phyloP scores from a whole-genome alignment of 92 coral and sea anemone genomes.

The Zoanthus sociatus region DNA sequence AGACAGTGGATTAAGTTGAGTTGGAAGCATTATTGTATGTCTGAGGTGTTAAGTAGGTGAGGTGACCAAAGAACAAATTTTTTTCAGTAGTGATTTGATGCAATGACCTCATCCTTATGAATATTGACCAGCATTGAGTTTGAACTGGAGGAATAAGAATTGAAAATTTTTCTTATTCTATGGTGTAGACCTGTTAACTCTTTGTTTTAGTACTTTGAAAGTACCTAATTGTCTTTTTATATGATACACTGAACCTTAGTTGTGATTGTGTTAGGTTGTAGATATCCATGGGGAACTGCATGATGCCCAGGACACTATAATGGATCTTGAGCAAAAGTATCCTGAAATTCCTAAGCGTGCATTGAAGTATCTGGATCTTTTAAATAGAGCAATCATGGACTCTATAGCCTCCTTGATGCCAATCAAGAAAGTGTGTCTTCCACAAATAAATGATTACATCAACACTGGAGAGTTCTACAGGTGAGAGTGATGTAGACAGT shows the following conservation, averaged over 20 bases:
- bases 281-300: constrained; percentile 32
- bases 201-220: too few relatives aligned
- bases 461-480: constrained; percentile 70
- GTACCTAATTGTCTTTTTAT: too few relatives aligned
- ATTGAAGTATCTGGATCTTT: constrained; percentile 16
- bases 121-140: too few relatives aligned
- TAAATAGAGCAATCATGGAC: constrained; percentile 25
- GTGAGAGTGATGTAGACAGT: constrained; percentile 18
- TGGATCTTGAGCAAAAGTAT: constrained; percentile 18
- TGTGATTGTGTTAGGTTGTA: not conserved
- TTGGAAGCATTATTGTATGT: too few relatives aligned
- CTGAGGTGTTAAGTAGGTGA: too few relatives aligned
- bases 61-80: too few relatives aligned
- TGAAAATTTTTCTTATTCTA: too few relatives aligned
- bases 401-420: constrained; percentile 53
- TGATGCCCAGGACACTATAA: constrained; percentile 25
- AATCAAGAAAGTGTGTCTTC: constrained; percentile 61
- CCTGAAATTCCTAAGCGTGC: constrained; percentile 35
- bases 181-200: too few relatives aligned
- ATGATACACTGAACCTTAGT: not conserved
- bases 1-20: too few relatives aligned
- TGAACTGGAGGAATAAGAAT: too few relatives aligned
- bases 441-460: constrained; percentile 62
- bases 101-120: too few relatives aligned
- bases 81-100: too few relatives aligned